These are phyloP conservation scores for Rhopalosiphum nymphaeae DNA, from an alignment of 2,888 invertebrate species.

Conservation along the genomic window DNA sequence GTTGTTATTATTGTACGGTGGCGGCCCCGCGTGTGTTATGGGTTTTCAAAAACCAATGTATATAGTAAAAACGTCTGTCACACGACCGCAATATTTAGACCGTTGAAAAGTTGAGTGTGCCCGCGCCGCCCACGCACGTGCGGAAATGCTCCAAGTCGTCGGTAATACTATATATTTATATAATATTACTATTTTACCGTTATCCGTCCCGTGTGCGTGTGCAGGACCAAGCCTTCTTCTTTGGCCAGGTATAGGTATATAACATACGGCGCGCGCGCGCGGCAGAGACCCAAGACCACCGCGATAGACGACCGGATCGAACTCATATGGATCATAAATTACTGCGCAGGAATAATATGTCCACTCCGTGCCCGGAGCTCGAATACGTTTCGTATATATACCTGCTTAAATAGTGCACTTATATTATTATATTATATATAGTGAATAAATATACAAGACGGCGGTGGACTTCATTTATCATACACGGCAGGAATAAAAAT, in stretches of 20 bases:
- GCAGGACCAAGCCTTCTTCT: neutral
- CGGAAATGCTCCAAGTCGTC: neutral
- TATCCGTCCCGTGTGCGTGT: neutral
- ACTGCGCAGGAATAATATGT: constrained; percentile 37
- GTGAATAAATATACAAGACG: neutral
- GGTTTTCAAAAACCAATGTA: neutral
- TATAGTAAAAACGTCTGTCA: neutral
- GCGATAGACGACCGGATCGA: constrained; percentile 15
- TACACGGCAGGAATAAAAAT: constrained; percentile 6
- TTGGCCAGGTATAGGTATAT: neutral
- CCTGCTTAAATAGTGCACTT: constrained; percentile 20
- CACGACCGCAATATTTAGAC: neutral
- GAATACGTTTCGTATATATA: neutral
- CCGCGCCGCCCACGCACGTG: neutral
- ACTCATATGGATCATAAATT: constrained; percentile 34
- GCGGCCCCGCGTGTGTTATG: neutral
- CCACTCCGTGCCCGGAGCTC: constrained; percentile 12
- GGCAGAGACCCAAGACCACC: constrained; percentile 34
- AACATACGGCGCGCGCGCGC: neutral
- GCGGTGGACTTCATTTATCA: constrained; percentile 38
- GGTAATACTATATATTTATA: neutral
- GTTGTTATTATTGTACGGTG: neutral
- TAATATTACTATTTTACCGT: constrained; percentile 13
- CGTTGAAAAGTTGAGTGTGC: constrained; percentile 22
- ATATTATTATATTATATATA: neutral